Conservation (phyloP, 2,113 vertebrate genomes). For the Porphyrio hochstetteri region DNA sequence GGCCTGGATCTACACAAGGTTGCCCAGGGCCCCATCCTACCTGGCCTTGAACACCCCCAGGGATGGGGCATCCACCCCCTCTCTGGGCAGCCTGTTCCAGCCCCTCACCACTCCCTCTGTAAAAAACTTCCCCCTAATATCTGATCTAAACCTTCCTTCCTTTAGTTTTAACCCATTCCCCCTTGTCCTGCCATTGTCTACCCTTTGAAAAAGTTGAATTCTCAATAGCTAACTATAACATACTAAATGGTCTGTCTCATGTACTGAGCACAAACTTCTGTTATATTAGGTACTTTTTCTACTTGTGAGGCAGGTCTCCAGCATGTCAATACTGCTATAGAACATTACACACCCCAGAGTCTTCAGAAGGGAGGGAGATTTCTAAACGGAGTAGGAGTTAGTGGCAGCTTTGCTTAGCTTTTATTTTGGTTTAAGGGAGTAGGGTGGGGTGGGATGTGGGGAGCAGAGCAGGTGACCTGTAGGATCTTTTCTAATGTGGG, state of each 20-base stretch:
- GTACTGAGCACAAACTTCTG: fast-evolving
- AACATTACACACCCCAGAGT: neutral
- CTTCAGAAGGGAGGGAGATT: neutral
- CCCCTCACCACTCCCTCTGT: too few species aligned
- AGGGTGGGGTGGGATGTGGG: neutral
- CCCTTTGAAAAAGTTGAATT: too few species aligned
- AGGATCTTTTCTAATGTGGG: neutral
- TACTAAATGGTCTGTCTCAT: neutral
- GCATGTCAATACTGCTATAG: neutral
- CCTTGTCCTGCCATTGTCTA: too few species aligned
- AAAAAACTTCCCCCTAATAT: too few species aligned
- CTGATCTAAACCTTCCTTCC: too few species aligned
- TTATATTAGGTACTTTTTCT: neutral
- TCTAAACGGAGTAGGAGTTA: neutral
- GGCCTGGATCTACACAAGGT: too few species aligned
- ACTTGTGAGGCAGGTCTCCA: neutral
- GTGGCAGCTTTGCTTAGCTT: neutral
- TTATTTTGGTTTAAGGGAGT: neutral
- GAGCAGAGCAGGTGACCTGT: neutral
- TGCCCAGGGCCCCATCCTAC: too few species aligned
- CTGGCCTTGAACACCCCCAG: too few species aligned
- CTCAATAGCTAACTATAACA: neutral
- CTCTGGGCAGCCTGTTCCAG: too few species aligned
- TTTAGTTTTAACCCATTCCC: too few species aligned
- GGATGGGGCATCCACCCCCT: too few species aligned